phyloP scores from a whole-genome alignment of 2,888 invertebrate genomes.

The Dicyrtoma fusca region DNA sequence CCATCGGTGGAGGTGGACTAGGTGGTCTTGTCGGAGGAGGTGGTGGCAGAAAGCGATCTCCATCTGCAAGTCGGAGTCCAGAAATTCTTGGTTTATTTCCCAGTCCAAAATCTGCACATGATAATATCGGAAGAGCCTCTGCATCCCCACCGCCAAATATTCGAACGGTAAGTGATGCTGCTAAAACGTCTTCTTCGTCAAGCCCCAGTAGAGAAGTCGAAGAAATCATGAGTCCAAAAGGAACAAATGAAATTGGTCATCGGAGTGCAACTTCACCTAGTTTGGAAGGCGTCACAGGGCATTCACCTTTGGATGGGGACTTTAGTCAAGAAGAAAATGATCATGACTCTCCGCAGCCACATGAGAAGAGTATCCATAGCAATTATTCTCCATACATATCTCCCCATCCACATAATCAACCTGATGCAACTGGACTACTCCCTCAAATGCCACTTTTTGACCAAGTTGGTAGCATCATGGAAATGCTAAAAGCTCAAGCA shows the following conservation, averaged over 20 bases:
- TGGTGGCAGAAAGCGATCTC: conserved; percentile 19
- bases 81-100: conserved; percentile 30
- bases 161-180: conserved; percentile 21
- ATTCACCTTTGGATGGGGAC: conserved; percentile 34
- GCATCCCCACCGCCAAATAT: conserved; percentile 1
- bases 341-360: conserved; percentile 24
- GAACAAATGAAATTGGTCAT: conserved; percentile 40
- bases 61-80: conserved; percentile 25
- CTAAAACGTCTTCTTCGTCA: conserved; percentile 46
- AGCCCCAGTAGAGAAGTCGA: conserved; percentile 89
- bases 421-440: conserved; percentile 15
- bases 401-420: conserved; percentile 14
- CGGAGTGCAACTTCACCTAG: conserved; percentile 37
- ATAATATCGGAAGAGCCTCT: conserved; percentile 20
- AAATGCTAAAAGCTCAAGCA: conserved; percentile 51
- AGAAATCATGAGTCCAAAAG: conserved; percentile 72
- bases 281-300: conserved; percentile 27
- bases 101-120: conserved; percentile 28
- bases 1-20: conserved; percentile 13
- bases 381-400: conserved; percentile 22
- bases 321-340: conserved; percentile 38
- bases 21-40: no score
- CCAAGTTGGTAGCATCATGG: conserved; percentile 52
- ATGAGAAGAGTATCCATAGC: conserved; percentile 10
- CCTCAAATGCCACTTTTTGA: conserved; percentile 47